phyloP scores from a whole-genome alignment of 1,140 invertebrate genomes.

The Xylocopa sonorina region DNA sequence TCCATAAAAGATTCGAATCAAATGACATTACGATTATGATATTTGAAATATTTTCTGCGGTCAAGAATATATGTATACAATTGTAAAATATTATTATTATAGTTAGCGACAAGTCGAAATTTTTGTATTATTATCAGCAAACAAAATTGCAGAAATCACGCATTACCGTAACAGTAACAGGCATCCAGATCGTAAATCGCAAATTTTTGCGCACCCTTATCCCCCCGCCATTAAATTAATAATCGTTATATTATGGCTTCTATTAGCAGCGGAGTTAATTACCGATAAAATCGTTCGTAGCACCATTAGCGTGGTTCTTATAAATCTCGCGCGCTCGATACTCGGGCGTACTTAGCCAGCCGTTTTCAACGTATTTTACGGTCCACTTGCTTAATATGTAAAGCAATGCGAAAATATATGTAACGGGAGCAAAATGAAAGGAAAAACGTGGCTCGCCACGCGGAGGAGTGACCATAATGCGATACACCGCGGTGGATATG shows the following conservation, averaged over 20 bases:
- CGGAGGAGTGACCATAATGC: slow-evolving; percentile 42
- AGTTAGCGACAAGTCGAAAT: too few relatives aligned
- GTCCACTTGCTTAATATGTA: slow-evolving; percentile 38
- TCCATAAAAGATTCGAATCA: too few relatives aligned
- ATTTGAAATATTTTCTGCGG: too few relatives aligned
- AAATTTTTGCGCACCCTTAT: neutral
- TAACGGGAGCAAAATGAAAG: slow-evolving; percentile 49
- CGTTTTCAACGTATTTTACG: slow-evolving; percentile 34
- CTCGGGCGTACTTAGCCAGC: neutral
- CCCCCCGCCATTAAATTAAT: neutral
- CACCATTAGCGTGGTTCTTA: neutral
- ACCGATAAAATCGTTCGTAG: slow-evolving; percentile 18
- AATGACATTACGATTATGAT: too few relatives aligned
- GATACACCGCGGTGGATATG: slow-evolving; percentile 16
- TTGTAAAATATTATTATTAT: too few relatives aligned
- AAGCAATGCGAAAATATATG: slow-evolving; percentile 36
- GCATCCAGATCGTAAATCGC: neutral
- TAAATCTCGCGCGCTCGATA: neutral
- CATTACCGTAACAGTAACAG: neutral
- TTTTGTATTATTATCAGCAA: too few relatives aligned
- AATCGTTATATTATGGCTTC: neutral
- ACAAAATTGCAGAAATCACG: too few relatives aligned
- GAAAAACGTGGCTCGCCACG: slow-evolving; percentile 2
- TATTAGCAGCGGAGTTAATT: neutral
- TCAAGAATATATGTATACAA: too few relatives aligned